Evolutionary conservation across 2,888 invertebrate genomes (phyloP).

Genomic region (Morpho deidamia): DNA sequence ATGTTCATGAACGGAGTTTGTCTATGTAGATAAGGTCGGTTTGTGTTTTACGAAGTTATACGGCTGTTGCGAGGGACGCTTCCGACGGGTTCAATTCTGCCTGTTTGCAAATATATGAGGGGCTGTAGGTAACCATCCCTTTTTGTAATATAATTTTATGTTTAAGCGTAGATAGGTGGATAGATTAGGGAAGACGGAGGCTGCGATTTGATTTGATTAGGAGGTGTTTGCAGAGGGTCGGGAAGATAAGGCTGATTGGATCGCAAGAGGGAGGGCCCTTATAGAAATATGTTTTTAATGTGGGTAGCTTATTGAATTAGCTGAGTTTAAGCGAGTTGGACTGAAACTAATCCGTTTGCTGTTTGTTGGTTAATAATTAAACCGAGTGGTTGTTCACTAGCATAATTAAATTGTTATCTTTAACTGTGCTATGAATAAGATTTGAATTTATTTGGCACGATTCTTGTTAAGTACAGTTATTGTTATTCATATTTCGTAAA

Average conservation of each 20-base stretch:
- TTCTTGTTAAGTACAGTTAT: not conserved
- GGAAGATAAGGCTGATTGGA: conserved; percentile 75
- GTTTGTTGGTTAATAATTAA: conserved; percentile 49
- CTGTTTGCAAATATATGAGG: conserved; percentile 77
- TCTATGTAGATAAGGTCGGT: conserved; percentile 47
- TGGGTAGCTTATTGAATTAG: conserved; percentile 75
- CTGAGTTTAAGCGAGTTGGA: conserved; percentile 57
- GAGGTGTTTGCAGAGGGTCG: conserved; percentile 71
- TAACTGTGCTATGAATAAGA: not conserved
- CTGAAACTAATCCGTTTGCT: conserved; percentile 58
- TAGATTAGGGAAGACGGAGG: conserved; percentile 76
- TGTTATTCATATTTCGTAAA: not conserved
- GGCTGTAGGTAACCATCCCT: conserved; percentile 70
- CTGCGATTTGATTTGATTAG: conserved; percentile 79
- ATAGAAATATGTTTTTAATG: conserved; percentile 78
- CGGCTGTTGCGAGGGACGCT: conserved; percentile 60
- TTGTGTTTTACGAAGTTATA: conserved; percentile 61
- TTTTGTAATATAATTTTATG: conserved; percentile 77
- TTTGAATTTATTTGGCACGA: not conserved
- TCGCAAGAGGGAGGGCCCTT: conserved; percentile 53
- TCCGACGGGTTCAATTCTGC: conserved; percentile 74
- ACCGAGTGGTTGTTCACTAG: conserved; percentile 38
- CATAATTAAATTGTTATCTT: conserved; percentile 32
- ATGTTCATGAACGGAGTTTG: conserved; percentile 37
- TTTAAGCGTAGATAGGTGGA: conserved; percentile 73